A percentile compares a stretch with the other conserved stretches of the same genome.
phyloP scores from a whole-genome alignment of 2,888 invertebrate genomes.

The Lithophane ornitopus region DNA sequence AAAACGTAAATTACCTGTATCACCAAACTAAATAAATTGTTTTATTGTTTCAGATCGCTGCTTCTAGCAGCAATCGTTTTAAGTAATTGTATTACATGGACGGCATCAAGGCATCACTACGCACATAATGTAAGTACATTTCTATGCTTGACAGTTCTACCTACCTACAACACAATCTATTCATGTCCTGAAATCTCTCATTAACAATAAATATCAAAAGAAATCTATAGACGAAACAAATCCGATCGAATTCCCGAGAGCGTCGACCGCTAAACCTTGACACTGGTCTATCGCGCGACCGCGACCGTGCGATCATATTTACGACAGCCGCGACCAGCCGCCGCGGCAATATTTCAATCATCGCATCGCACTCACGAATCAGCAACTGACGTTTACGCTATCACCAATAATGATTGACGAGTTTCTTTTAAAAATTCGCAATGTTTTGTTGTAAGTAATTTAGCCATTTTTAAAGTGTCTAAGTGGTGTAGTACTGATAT shows the following conservation, averaged over 20 bases:
- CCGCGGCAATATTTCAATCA: slow-evolving; percentile 56
- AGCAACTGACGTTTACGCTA: slow-evolving; percentile 30
- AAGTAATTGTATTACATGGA: slow-evolving; percentile 88
- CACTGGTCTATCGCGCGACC: slow-evolving; percentile 40
- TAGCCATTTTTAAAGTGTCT: slow-evolving; percentile 32
- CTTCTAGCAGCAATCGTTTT: slow-evolving; percentile 86
- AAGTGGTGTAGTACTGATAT: slow-evolving; percentile 22
- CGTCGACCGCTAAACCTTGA: slow-evolving; percentile 63
- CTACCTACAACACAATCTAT: background rate
- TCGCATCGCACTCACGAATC: slow-evolving; percentile 19
- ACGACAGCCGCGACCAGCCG: slow-evolving; percentile 18
- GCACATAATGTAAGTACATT: slow-evolving; percentile 85
- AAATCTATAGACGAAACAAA: slow-evolving; percentile 16
- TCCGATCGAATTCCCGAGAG: slow-evolving; percentile 34
- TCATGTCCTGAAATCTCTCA: background rate
- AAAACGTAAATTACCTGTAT: background rate
- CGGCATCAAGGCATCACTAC: slow-evolving; percentile 84
- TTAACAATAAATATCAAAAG: slow-evolving; percentile 1
- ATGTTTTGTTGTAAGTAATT: slow-evolving; percentile 26
- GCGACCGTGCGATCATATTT: slow-evolving; percentile 31
- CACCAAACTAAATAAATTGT: slow-evolving; percentile 7
- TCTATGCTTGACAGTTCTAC: background rate
- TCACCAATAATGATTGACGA: slow-evolving; percentile 50
- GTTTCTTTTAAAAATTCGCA: slow-evolving; percentile 37
- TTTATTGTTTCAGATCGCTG: slow-evolving; percentile 85